phyloP scores from a whole-genome alignment of 2,888 invertebrate genomes.

The Oithona nana region DNA sequence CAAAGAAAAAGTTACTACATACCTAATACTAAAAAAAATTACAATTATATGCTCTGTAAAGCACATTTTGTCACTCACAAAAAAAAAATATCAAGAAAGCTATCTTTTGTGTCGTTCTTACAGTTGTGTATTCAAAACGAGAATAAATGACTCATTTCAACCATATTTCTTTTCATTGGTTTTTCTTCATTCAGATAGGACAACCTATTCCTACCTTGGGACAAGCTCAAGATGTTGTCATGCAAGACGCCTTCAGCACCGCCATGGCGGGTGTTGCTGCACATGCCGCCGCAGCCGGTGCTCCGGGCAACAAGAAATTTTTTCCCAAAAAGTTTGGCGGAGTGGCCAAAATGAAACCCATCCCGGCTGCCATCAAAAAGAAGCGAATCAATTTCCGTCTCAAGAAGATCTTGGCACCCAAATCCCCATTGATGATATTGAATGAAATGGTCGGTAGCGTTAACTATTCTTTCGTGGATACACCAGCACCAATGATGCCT shows the following conservation, averaged over 20 bases:
- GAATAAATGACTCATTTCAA: no score
- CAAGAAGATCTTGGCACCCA: not conserved
- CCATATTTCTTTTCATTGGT: no score
- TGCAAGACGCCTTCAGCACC: not conserved
- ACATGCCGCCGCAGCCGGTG: not conserved
- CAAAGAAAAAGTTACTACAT: not conserved
- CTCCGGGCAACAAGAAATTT: not conserved
- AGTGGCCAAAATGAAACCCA: conserved; percentile 1
- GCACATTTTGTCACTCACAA: not conserved
- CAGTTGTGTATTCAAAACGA: no score
- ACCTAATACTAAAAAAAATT: not conserved
- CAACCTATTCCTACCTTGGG: not conserved
- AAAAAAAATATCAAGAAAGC: no score
- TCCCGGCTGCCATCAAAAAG: not conserved
- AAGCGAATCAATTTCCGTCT: conserved; percentile 10
- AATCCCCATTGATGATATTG: conserved; percentile 11
- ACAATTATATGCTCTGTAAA: not conserved
- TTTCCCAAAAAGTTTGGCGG: not conserved
- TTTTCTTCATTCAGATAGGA: no score
- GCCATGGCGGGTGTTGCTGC: not conserved
- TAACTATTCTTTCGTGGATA: conserved; percentile 2
- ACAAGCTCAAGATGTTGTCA: not conserved
- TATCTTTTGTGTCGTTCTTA: no score
- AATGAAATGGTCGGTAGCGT: conserved; percentile 11
- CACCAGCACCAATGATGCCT: not conserved